Percentiles rank a stretch among this genome's conserved stretches.
Evolutionary conservation across 35 echinoderm and acorn worm genomes (phyloP).

Genomic region (Ophioderma brevispina): DNA sequence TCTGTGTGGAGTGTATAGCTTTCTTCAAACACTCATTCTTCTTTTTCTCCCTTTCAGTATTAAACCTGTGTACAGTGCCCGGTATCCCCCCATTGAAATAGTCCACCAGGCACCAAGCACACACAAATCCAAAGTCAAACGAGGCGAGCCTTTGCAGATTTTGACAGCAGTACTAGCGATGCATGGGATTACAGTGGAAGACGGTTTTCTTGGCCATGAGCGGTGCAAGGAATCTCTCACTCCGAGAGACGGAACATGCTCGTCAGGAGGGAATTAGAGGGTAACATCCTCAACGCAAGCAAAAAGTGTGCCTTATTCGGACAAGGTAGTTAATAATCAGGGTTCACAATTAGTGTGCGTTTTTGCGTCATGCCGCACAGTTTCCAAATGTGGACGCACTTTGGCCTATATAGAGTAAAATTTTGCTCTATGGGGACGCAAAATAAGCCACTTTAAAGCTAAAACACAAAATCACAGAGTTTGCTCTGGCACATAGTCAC

Average conservation of each 20-base stretch:
- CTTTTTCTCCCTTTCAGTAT: no score
- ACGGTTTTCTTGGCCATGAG: slow-evolving; percentile 56
- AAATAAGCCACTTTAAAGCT: no score
- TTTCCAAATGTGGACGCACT: no score
- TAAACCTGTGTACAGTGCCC: slow-evolving; percentile 75
- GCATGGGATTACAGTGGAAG: slow-evolving; percentile 82
- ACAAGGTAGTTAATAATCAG: no score
- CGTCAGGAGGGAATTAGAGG: background rate
- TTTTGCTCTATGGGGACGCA: no score
- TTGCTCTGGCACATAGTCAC: no score
- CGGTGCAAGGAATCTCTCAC: slow-evolving; percentile 12
- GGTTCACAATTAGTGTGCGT: no score
- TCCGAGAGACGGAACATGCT: slow-evolving; percentile 26
- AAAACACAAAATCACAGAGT: no score
- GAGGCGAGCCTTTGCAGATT: slow-evolving; percentile 82
- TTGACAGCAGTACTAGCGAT: slow-evolving; percentile 82
- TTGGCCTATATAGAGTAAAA: no score
- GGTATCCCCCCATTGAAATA: slow-evolving; percentile 57
- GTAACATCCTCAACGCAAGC: background rate
- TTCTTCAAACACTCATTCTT: no score
- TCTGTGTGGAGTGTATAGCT: no score
- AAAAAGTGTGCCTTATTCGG: background rate
- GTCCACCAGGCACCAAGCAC: slow-evolving; percentile 41
- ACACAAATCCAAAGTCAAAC: slow-evolving; percentile 42
- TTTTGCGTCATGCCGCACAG: no score